Evolutionary conservation across 2,888 invertebrate genomes (phyloP), one percentile per base, ranked within the genome.

Genomic region (Campoletis raptor): DNA sequence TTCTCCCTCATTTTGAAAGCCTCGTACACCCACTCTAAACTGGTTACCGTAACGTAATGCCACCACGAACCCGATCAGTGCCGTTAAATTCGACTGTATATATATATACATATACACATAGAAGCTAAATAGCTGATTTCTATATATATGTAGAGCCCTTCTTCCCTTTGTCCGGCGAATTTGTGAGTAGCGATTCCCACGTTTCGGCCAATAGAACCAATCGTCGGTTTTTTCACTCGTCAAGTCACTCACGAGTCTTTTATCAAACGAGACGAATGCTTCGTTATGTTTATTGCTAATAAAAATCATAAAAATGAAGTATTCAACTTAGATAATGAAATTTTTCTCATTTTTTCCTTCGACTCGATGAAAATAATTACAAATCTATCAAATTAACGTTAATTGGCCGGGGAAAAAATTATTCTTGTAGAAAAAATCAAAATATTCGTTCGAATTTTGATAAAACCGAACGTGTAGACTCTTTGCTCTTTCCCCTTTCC

Each of bases 41-140:
- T 89, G 89, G 89, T 89, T 88, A 88, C 88, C 86, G 89, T 89
- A 89, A 89, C 87, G 89, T 88, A 88, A 89, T 88, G 88, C 88
- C 84, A 66, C 69, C 21, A 77, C 84, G 85, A 83, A 87, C 80
- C 87, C 83, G 85, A 85, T 82, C 85, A 83, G 86, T 74, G 64
- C 86, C 85, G 79, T 76, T 85, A 81, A 86, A 77, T 83, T 83
- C 83, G 81, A 82, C 81, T 40, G 57, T 52, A 45, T 52, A 48
- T 37, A 37, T 64, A n/a, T 57, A 40, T 69, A n/a, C 42, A 40
- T 69, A n/a, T 42, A 45, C 10, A 48, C 57, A 48, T 15, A 61
- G 61, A 61, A 15, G 61, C 61, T 61, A 61, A 61, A 61, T 61
- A 30, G 61, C 61, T 30, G 61, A 61, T 72, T 18, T 66, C 12